phyloP scores from a whole-genome alignment of 2,797 vertebrate species.

The Merluccius polli region DNA sequence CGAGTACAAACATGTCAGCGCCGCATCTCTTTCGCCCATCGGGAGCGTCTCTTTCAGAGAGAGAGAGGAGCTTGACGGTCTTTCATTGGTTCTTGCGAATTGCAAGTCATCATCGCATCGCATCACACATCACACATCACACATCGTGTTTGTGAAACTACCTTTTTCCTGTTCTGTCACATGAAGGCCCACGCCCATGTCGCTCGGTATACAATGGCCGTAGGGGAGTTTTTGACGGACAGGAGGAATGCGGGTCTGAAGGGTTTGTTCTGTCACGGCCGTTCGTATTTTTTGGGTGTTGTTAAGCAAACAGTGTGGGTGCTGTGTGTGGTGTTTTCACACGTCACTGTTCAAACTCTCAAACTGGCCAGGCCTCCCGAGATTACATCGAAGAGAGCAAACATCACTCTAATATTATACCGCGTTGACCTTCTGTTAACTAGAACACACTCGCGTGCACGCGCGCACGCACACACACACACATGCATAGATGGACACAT shows the following conservation, averaged over 20 bases:
- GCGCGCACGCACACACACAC: slow-evolving; percentile 12
- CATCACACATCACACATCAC: too few species aligned
- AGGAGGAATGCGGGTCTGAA: slow-evolving; percentile 57
- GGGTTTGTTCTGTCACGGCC: slow-evolving; percentile 64
- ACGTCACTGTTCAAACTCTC: slow-evolving; percentile 74
- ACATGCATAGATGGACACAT: background rate
- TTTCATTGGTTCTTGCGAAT: too few species aligned
- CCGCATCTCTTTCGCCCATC: slow-evolving; percentile 5
- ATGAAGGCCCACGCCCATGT: slow-evolving; percentile 39
- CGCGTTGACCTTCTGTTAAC: slow-evolving; percentile 66
- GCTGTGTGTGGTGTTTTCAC: slow-evolving; percentile 68
- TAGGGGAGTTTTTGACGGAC: slow-evolving; percentile 60
- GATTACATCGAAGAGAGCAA: slow-evolving; percentile 61
- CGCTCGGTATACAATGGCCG: slow-evolving; percentile 22
- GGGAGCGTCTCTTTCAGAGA: background rate
- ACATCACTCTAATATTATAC: slow-evolving; percentile 64
- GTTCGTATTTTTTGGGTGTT: slow-evolving; percentile 60
- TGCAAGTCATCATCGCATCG: background rate
- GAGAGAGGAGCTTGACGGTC: background rate
- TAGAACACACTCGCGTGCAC: background rate
- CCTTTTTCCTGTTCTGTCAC: slow-evolving; percentile 35
- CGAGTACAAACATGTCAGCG: background rate
- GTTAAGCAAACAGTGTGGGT: slow-evolving; percentile 63
- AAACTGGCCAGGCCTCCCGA: slow-evolving; percentile 53
- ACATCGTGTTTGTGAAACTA: slow-evolving; percentile 10